These are phyloP conservation scores for Caranx melampygus DNA, from an alignment of 2,113 vertebrate genomes.

Conservation along the genomic window DNA sequence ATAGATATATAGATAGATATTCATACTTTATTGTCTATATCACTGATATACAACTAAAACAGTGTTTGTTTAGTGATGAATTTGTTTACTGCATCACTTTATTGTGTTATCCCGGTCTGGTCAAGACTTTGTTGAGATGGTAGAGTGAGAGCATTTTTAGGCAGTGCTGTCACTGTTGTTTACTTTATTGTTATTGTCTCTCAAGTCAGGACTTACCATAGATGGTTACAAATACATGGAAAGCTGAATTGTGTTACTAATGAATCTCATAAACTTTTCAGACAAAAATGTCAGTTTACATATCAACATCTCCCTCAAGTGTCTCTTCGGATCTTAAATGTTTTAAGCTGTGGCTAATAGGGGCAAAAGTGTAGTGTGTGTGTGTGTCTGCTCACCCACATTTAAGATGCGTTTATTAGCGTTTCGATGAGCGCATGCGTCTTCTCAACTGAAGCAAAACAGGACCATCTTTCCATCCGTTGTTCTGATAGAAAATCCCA, in stretches of 20 bases:
- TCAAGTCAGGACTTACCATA: slow-evolving; percentile 34
- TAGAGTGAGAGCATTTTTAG: background rate
- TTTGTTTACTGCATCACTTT: background rate
- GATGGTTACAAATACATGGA: slow-evolving; percentile 45
- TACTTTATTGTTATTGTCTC: slow-evolving; percentile 22
- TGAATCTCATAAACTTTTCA: slow-evolving; percentile 67
- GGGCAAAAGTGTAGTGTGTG: slow-evolving; percentile 55
- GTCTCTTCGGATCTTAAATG: slow-evolving; percentile 65
- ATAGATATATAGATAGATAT: background rate
- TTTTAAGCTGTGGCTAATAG: slow-evolving; percentile 80
- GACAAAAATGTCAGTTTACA: slow-evolving; percentile 69
- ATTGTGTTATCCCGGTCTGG: background rate
- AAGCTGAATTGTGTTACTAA: slow-evolving; percentile 47
- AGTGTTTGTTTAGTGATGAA: background rate
- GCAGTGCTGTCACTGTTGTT: background rate
- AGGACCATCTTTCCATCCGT: slow-evolving; percentile 72
- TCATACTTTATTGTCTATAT: background rate
- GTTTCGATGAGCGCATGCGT: slow-evolving; percentile 64
- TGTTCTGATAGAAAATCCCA: slow-evolving; percentile 78
- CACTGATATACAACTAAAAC: background rate
- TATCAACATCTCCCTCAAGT: slow-evolving; percentile 67
- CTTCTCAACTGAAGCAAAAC: slow-evolving; percentile 81
- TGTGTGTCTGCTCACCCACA: slow-evolving; percentile 22
- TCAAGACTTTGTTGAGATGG: background rate
- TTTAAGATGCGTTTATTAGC: slow-evolving; percentile 77